Percentiles rank a stretch among this genome's conserved stretches.
Conservation (phyloP, 2,888 invertebrate genomes). For the Chymomyza caudatula region DNA sequence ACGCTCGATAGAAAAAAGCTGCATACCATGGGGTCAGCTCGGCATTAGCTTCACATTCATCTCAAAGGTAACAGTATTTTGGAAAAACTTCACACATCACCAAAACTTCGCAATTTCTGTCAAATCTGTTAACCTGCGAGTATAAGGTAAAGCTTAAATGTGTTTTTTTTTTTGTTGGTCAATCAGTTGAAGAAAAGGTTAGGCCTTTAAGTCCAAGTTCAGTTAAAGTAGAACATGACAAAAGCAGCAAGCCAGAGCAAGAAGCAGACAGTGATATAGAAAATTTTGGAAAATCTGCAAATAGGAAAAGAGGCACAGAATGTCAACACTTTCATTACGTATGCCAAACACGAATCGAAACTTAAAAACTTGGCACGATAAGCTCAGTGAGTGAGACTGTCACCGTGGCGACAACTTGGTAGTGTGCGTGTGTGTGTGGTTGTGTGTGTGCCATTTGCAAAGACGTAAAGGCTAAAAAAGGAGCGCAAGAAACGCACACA, state of each 20-base stretch:
- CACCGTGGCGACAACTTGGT: not conserved
- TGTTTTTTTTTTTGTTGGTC: not conserved
- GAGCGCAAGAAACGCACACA: conserved; percentile 22
- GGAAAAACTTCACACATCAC: too few species aligned
- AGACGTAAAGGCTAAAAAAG: not conserved
- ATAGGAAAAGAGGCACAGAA: conserved; percentile 41
- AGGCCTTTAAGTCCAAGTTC: conserved; percentile 12
- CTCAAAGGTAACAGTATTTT: too few species aligned
- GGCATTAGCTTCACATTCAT: too few species aligned
- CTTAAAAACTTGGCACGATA: conserved; percentile 74
- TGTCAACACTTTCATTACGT: conserved; percentile 59
- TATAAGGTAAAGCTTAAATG: not conserved
- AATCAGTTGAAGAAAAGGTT: conserved; percentile 37
- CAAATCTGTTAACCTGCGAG: too few species aligned
- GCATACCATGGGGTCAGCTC: too few species aligned
- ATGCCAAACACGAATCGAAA: conserved; percentile 69
- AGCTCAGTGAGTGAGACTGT: conserved; percentile 36
- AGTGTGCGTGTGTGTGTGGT: not conserved
- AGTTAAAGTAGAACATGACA: not conserved
- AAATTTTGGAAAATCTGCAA: conserved; percentile 54
- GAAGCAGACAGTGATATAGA: conserved; percentile 39
- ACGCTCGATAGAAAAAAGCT: too few species aligned
- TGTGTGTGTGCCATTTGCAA: conserved; percentile 9
- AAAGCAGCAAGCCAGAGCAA: not conserved
- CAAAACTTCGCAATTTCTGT: too few species aligned